Base-by-base conservation (phyloP, 1,140 invertebrate genomes). In the Adoxophyes honmai region DNA sequence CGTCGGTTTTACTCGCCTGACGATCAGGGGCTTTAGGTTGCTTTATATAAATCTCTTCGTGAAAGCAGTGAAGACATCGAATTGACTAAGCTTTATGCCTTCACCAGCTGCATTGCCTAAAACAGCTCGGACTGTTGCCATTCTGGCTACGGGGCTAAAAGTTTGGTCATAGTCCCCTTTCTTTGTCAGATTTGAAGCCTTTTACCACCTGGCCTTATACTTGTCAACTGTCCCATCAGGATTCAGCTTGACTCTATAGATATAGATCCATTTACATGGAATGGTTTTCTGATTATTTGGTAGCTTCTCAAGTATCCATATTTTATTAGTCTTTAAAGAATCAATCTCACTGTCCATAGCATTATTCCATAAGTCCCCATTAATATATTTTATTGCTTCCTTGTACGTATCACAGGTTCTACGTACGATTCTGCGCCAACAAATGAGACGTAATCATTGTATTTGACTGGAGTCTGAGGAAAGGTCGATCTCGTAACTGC, bases 21-120 rank as follows among this genome's bases (percentile, higher is more conserved):
- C n/a, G n/a, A n/a, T n/a, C n/a, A 78, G n/a, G n/a, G 8, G 83
- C 80, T 64, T 84, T 59, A 13, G 86, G 83, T 59, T 76, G 68
- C 37, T 70, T 34, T 68, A 90, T 80, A 54, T 70, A 90, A 0
- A 62, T 35, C 33, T 52, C 21, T 14, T 52, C 51, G 5, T 52
- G 54, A 88, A 66, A 11, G 86, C 81, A 13, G 70, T 79, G 52
- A 83, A 74, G 59, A 68, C 62, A 61, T 62, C 59, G 34, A 62
- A 59, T 37, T 70, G 57, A 14, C 15, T 39, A 44, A 52, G 53
- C 28, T 55, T 55, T 36, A 55, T 11, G 55, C 35, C 13, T 54
- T 39, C 55, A 39, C 52, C 60, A 65, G 2, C 72, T 34, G 73
- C 66, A 34, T 62, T 57, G 35, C 60, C 64, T 35, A 80, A 60